Base-by-base conservation (phyloP, 2,888 invertebrate genomes). In the Dolichomitus sp. region DNA sequence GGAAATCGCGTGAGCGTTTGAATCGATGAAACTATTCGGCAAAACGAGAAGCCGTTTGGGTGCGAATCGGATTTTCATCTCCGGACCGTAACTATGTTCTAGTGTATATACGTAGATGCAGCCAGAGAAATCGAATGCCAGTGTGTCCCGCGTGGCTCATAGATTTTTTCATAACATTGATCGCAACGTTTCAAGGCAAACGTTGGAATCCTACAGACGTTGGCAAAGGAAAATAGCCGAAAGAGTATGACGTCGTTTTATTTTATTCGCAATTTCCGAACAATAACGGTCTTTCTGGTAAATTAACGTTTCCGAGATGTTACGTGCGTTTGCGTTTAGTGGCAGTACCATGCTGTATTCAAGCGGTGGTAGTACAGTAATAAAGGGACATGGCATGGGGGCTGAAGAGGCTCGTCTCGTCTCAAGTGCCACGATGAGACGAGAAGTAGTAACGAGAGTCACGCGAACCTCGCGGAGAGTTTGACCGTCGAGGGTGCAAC, bases 331-430 rank as follows among this genome's bases (percentile, higher is more conserved):
- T 37, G 61, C 61, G 33, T 61, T 61, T 37, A 61, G 37, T 11
- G 12, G 19, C 19, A 4, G 37, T n/a, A 17, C 2, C n/a, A 11
- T 7, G 37, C 17, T 61, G 37, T 61, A 37, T 7, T 1, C 19
- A 37, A 37, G 11, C 17, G 61, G 17, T 17, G 17, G 19, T 19
- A 5, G 40, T 52, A 27, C 17, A 37, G 63, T 68, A 73, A 77
- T 77, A 66, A n/a, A 42, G 59, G 14, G 57, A 57, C 19, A 19
- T 23, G 19, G 57, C 33, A 42, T n/a, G 40, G 27, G 33, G 57
- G 30, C 63, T 74, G 65, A 65, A 82, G 82, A 74, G 74, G 54
- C 78, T 78, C 82, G 74, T 81, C 78, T 78, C 78, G 81, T 78
- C 78, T 82, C 74, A 59, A 78, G 74, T 65, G 78, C 74, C 65